Evolutionary conservation across 2,888 invertebrate genomes (phyloP), one percentile per base, ranked within the genome.

Genomic region (Onthophagus sagittarius): DNA sequence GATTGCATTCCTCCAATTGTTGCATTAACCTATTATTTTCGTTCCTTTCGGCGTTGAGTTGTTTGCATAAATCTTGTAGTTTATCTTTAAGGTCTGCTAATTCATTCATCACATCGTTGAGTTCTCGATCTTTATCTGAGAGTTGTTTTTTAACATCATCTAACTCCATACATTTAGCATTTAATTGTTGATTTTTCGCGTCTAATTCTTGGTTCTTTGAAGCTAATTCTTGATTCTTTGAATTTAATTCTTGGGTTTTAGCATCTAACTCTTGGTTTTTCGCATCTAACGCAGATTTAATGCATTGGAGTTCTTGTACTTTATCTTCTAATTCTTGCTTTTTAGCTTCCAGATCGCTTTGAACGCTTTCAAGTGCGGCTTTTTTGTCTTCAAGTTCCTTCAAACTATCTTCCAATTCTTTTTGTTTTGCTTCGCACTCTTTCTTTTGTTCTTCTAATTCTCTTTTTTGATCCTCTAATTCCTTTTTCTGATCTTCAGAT

Each of bases 121-220:
- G 32, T 69, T 72, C 63, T n/a, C 7, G 15, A 14, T 63, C 9
- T 11, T 63, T 64, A 31, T 71, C 71, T 62, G 53, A n/a, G 9
- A 71, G 9, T 39, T 73, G 72, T n/a, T 73, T 72, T 70, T 67
- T 71, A 13, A 69, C 64, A 31, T 71, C 71, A 53, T 78, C 74
- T 5, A 77, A 72, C 71, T 77, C 75, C 23, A 76, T 62, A 15
- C 3, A 0, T 15, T 53, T 39, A 53, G 53, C 39, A 7, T 13
- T 53, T 62, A 70, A 53, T 62, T 70, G 11, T 63, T 71, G n/a
- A 31, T 31, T 64, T 11, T 15, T 13, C 4, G 9, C 64, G 5
- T 63, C 71, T 11, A 72, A 15, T 53, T 72, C 31, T 15, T 67
- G 33, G 31, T 31, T 64, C 5, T 15, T 13, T 5, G 9, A 31